These are phyloP conservation scores for Phataginus tetradactyla DNA, from an alignment of 2,797 vertebrate species.

Conservation along the genomic window DNA sequence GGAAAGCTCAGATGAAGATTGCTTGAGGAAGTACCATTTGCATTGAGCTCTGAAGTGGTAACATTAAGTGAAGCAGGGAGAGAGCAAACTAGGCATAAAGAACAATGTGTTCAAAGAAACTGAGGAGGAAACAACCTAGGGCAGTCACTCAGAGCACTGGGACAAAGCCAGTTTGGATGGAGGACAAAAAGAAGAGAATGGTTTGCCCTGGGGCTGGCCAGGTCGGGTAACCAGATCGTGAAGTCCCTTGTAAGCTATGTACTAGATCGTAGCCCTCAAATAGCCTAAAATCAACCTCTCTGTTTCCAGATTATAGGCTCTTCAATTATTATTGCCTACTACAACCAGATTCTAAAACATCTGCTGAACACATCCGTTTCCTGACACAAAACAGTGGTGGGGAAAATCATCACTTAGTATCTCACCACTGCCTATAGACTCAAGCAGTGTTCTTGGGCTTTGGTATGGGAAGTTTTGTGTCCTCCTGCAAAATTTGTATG, in stretches of 20 bases:
- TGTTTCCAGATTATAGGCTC: not conserved
- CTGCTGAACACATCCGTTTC: not conserved
- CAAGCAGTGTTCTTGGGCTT: not conserved
- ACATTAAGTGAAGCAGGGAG: not conserved
- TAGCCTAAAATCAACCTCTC: slow-evolving; percentile 23
- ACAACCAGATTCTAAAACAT: slow-evolving; percentile 17
- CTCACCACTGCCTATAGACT: not conserved
- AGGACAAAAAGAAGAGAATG: not conserved
- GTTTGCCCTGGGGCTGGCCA: not conserved
- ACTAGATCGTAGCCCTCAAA: not conserved
- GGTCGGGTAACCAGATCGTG: not conserved
- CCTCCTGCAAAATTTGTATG: not conserved
- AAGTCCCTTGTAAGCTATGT: not conserved
- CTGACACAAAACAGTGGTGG: not conserved
- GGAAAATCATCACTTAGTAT: not conserved
- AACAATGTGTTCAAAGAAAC: not conserved
- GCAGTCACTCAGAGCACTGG: not conserved
- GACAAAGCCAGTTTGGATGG: not conserved
- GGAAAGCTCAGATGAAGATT: slow-evolving; percentile 14
- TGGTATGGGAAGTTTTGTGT: not conserved
- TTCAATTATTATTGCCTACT: not conserved
- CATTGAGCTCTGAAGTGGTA: not conserved
- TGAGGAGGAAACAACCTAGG: not conserved
- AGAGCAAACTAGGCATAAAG: not conserved
- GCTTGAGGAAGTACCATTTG: not conserved